A percentile compares a stretch with the other conserved stretches of the same genome.
These are phyloP conservation scores for Chrysemys picta DNA, from an alignment of 2,113 vertebrate species.

Conservation along the genomic window DNA sequence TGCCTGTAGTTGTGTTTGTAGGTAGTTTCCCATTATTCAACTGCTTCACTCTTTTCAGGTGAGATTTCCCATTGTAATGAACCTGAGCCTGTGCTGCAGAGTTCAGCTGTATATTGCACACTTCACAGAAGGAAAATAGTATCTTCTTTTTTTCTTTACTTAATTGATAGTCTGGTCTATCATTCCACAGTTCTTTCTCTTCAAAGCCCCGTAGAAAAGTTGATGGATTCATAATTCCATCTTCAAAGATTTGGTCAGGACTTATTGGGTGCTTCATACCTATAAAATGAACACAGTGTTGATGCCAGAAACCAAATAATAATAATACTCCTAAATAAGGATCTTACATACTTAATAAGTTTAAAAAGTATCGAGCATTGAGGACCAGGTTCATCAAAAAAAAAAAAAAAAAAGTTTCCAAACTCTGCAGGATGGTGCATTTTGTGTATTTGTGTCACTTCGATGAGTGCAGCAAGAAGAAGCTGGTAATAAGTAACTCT, in stretches of 20 bases:
- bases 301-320: not conserved
- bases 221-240: constrained; percentile 87
- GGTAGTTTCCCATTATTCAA: constrained; percentile 85
- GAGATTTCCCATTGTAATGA: constrained; percentile 95
- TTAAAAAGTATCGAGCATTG: not conserved
- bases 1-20: constrained; percentile 52
- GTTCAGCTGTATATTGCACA: constrained; percentile 96
- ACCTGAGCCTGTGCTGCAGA: constrained; percentile 92
- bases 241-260: constrained; percentile 82
- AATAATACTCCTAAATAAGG: not conserved
- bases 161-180: constrained; percentile 75
- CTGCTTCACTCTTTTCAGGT: constrained; percentile 92
- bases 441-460: not conserved
- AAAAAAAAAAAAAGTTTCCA: constrained; percentile 4
- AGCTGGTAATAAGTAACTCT: not conserved
- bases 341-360: not conserved
- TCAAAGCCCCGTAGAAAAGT: constrained; percentile 81
- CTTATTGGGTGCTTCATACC: constrained; percentile 88
- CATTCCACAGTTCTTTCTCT: constrained; percentile 81
- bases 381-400: not conserved
- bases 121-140: constrained; percentile 92
- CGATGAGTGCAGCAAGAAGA: constrained; percentile 9
- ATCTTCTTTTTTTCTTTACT: constrained; percentile 89
- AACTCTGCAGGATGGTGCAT: not conserved
- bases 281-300: constrained; percentile 59